A percentile compares a stretch with the other conserved stretches of the same genome.
Conservation (phyloP, 1,140 invertebrate species). For the Pseudomyrmex sp. region DNA sequence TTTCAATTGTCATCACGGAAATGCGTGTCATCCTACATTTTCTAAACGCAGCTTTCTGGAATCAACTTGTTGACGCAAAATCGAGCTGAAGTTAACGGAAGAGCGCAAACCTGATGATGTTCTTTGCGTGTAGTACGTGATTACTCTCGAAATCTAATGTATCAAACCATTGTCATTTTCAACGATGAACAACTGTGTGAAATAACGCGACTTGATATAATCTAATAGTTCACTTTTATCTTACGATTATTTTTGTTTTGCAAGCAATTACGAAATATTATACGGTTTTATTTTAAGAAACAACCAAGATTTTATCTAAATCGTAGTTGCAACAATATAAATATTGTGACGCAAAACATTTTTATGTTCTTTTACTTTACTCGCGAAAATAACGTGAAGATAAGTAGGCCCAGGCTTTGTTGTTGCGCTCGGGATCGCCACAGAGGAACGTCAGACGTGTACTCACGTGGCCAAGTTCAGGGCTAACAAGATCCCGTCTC, state of each 20-base stretch:
- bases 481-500: slow-evolving; percentile 44
- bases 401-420: neutral
- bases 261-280: too few relatives aligned
- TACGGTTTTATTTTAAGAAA: neutral
- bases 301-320: neutral
- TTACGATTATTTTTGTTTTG: too few relatives aligned
- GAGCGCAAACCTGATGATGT: neutral
- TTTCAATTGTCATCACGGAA: slow-evolving; percentile 4
- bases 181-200: neutral
- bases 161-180: neutral
- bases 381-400: neutral
- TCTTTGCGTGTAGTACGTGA: neutral
- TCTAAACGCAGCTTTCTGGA: neutral
- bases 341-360: neutral
- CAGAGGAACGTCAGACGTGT: neutral
- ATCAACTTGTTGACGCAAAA: neutral
- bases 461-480: slow-evolving; percentile 49
- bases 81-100: neutral
- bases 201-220: too few relatives aligned
- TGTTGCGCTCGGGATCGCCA: neutral
- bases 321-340: neutral
- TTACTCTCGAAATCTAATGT: neutral
- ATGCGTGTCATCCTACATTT: slow-evolving; percentile 23
- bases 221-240: too few relatives aligned
- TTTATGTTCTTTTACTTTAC: neutral